Conservation (phyloP, 2,888 invertebrate genomes). For the Formica aserva region DNA sequence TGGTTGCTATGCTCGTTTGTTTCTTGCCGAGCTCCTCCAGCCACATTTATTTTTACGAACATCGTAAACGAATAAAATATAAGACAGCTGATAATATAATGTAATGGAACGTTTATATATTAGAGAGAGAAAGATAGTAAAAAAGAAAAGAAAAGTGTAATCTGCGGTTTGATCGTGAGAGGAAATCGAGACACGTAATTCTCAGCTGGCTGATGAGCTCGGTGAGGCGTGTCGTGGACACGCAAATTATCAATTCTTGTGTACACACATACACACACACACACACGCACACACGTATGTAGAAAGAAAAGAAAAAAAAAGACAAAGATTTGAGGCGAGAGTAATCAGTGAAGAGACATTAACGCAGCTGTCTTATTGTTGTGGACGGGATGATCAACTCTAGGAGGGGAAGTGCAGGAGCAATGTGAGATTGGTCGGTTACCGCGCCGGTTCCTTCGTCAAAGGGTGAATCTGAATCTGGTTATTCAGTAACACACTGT, state of each 20-base stretch:
- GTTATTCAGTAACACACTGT: slow-evolving; percentile 85
- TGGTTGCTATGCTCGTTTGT: slow-evolving; percentile 76
- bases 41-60: slow-evolving; percentile 64
- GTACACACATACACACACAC: slow-evolving; percentile 59
- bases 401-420: slow-evolving; percentile 84
- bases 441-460: slow-evolving; percentile 83
- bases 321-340: slow-evolving; percentile 78
- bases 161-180: neutral
- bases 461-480: slow-evolving; percentile 85
- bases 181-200: neutral
- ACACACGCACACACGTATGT: slow-evolving; percentile 23
- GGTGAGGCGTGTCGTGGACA: slow-evolving; percentile 67
- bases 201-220: slow-evolving; percentile 77
- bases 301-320: slow-evolving; percentile 64
- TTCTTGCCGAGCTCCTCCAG: slow-evolving; percentile 78
- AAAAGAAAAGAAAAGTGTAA: neutral
- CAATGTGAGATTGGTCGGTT: slow-evolving; percentile 84
- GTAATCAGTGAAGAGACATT: slow-evolving; percentile 82
- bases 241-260: slow-evolving; percentile 53
- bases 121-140: neutral
- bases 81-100: neutral
- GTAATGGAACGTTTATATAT: neutral
- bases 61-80: neutral
- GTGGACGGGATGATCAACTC: slow-evolving; percentile 85
- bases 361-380: slow-evolving; percentile 86